Evolutionary conservation across 2,888 invertebrate species (phyloP), one percentile per base, ranked within the genome.

Genomic region (Nomada hirtipes): DNA sequence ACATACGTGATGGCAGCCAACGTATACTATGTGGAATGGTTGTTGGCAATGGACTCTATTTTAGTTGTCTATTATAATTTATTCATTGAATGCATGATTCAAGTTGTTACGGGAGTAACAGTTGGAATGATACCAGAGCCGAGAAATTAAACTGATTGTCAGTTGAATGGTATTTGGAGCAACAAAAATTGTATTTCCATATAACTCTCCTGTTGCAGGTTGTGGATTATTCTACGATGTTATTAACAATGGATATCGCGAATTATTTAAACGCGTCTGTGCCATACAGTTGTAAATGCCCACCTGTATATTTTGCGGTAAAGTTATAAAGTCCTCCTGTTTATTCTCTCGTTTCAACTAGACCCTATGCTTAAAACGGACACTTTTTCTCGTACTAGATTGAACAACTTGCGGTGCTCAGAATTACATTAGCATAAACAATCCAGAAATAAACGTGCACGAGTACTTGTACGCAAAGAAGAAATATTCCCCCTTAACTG

Each of bases 271-370:
- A 67, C 68, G 36, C 23, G 67, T 50, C 29, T 67, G 55, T 67
- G 79, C 65, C 76, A 77, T 72, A 79, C 76, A 86, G 83, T 88
- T 86, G 84, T 84, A 70, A 74, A 82, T 82, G 73, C 68, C 89
- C 88, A 90, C 89, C 90, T 90, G 90, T 90, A 68, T 89, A 72
- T 84, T 83, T 84, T 73, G 71, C 77, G 57, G 65, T 63, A 52
- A 42, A 74, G 64, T 81, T 77, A 67, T 77, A 60, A 77, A 80
- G 79, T 88, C 86, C 90, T 90, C 87, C 81, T 79, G 64, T 78
- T 82, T 79, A 59, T 79, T 68, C 76, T 59, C 63, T 52, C 50
- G 20, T 50, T 50, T 72, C 63, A 71, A 74, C 67, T 55, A 52
- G 52, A 53, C 59, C 57, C 29, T 52, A 18, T 18, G 29, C 60